phyloP scores from a whole-genome alignment of 2,797 vertebrate genomes.

The Rhabdomys pumilio region DNA sequence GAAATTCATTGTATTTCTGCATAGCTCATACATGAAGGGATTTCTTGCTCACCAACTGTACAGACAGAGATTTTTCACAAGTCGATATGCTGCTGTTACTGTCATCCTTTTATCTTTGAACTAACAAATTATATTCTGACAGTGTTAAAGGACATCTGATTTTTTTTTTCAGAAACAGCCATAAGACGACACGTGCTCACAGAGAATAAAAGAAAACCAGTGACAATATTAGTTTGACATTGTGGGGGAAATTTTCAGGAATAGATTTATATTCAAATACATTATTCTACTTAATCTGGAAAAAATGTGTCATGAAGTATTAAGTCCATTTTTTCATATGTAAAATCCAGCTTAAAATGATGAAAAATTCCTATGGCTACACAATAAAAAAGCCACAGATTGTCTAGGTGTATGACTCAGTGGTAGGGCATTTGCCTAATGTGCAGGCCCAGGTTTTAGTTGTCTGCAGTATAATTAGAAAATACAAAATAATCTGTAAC shows the following conservation, averaged over 20 bases:
- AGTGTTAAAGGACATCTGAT: conserved; percentile 71
- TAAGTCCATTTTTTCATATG: conserved; percentile 37
- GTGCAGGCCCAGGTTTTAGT: not conserved
- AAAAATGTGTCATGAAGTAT: not conserved
- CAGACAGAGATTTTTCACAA: conserved; percentile 59
- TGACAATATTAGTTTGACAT: conserved; percentile 61
- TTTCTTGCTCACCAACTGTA: conserved; percentile 35
- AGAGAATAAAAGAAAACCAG: conserved; percentile 57
- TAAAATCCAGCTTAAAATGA: not conserved
- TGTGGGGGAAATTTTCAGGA: conserved; percentile 8
- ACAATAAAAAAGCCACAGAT: not conserved
- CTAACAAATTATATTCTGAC: conserved; percentile 67
- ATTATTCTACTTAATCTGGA: conserved; percentile 27
- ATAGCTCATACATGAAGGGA: not conserved
- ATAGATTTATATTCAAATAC: conserved; percentile 49
- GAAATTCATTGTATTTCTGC: conserved; percentile 47
- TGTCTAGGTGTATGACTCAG: not conserved
- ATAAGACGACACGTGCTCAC: conserved; percentile 63
- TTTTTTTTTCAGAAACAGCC: conserved; percentile 63
- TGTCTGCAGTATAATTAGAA: not conserved
- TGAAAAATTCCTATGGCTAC: not conserved
- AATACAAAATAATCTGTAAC: not conserved
- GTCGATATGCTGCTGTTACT: conserved; percentile 15
- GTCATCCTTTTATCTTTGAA: conserved; percentile 63
- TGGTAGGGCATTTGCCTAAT: not conserved